Base-by-base conservation (phyloP, 2,113 vertebrate species). In the Pachypanchax playfairii region DNA sequence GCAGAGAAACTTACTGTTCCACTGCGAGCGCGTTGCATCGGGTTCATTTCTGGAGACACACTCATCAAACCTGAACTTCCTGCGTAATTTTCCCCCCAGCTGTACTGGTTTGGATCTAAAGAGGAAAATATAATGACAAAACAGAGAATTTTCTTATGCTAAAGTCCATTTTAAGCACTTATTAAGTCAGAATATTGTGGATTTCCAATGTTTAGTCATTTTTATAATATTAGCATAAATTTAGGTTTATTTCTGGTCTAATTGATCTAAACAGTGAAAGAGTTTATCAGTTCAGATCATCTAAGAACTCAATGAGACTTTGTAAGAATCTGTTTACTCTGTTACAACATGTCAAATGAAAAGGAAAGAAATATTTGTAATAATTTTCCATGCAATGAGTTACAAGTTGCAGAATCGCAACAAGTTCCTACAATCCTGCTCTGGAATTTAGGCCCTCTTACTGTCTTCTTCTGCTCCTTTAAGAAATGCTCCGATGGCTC, bases 391-490 rank as follows among this genome's bases (percentile, higher is more conserved):
- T 18, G 12, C 20, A 4, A 11, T 5, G 12, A 44, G 20, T 13
- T 44, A 14, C 13, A 22, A 22, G 12, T 44, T 22, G 42, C 42
- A 44, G 21, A 11, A 22, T 6, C 13, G 31, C 31, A 33, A 5
- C 4, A 4, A 47, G 6, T 25, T 6, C 22, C 44, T 47, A 13
- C 4, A 25, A 14, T 24, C 11, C 22, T 25, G 44, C 24, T 13
- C 22, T 25, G n/a, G 44, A 25, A 15, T 24, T 24, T 4, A 46
- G 14, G 13, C 42, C 12, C 6, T 38, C 96, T 96, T 93, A 99
- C 97, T 98, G 92, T 99, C 97, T 85, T 98, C 93, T 75, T 99
- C 96, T 1, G 97, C 96, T 87, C 97, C 97, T 90, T 97, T 99
- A 29, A 99, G 91, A 82, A 99, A 99, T 0, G 97, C 96, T 35